Conservation (phyloP, 2,797 vertebrate species). For the Mallotus villosus region DNA sequence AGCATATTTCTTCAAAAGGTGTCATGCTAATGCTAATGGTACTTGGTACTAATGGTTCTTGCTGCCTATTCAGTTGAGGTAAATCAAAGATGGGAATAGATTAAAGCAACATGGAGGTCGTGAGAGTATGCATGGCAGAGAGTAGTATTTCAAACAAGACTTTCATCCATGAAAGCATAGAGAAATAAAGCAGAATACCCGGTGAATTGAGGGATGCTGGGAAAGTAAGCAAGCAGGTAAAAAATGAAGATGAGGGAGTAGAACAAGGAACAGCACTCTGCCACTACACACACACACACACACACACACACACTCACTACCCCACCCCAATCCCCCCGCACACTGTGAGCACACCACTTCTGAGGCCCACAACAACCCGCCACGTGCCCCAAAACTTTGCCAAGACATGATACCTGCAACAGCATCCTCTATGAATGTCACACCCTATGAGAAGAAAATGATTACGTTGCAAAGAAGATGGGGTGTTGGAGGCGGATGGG, state of each 20-base stretch:
- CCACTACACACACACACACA: no score
- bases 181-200: slow-evolving; percentile 3
- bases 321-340: slow-evolving; percentile 31
- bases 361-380: slow-evolving; percentile 50
- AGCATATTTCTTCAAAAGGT: background rate
- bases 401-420: slow-evolving; percentile 62
- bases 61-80: background rate
- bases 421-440: slow-evolving; percentile 81
- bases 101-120: background rate
- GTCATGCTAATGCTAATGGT: background rate
- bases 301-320: no score
- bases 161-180: no score
- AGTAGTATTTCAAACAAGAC: background rate
- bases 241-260: slow-evolving; percentile 22
- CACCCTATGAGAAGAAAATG: slow-evolving; percentile 78
- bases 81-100: background rate
- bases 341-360: slow-evolving; percentile 49
- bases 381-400: slow-evolving; percentile 63
- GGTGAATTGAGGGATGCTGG: slow-evolving; percentile 31
- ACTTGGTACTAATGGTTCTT: no score
- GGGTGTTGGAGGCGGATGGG: slow-evolving; percentile 44
- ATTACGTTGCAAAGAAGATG: slow-evolving; percentile 80
- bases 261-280: no score
- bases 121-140: background rate
- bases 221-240: slow-evolving; percentile 22